phyloP scores from a whole-genome alignment of 1,140 invertebrate species.

The Mizuhopecten yessoensis region DNA sequence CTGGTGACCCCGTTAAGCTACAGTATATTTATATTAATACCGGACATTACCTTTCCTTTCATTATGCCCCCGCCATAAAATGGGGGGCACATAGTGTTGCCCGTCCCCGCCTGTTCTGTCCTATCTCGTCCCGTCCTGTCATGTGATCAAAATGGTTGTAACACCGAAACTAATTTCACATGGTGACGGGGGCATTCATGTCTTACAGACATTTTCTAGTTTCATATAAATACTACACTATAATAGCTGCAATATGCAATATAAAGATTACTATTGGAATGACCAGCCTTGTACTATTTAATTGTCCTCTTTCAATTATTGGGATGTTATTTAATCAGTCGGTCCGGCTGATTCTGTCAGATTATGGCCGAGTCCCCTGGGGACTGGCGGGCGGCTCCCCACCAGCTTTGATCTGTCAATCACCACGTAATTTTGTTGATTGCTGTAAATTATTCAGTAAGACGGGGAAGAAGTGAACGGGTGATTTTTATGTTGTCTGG shows the following conservation, averaged over 20 bases:
- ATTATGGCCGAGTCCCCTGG: constrained; percentile 41
- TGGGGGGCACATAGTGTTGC: no score
- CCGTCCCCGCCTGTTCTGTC: no score
- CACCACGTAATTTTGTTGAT: constrained; percentile 61
- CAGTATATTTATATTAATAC: no score
- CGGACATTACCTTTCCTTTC: no score
- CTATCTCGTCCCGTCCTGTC: no score
- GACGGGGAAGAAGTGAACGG: constrained; percentile 42
- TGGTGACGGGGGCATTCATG: no score
- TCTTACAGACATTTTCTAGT: constrained; percentile 41
- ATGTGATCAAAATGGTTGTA: background rate
- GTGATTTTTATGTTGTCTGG: constrained; percentile 5
- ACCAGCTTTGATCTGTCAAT: constrained; percentile 62
- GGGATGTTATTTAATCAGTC: constrained; percentile 33
- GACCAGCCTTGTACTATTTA: background rate
- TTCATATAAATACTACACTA: background rate
- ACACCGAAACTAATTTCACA: no score
- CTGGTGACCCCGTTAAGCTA: no score
- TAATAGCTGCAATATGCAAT: background rate
- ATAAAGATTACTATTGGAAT: background rate
- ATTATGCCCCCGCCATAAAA: no score
- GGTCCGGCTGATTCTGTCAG: background rate
- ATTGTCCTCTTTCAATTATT: background rate
- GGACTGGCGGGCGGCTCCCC: constrained; percentile 43
- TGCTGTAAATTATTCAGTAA: constrained; percentile 64